A percentile compares a stretch with the other conserved stretches of the same genome.
Evolutionary conservation across 2,113 vertebrate genomes (phyloP).

Genomic region (Ictalurus punctatus): DNA sequence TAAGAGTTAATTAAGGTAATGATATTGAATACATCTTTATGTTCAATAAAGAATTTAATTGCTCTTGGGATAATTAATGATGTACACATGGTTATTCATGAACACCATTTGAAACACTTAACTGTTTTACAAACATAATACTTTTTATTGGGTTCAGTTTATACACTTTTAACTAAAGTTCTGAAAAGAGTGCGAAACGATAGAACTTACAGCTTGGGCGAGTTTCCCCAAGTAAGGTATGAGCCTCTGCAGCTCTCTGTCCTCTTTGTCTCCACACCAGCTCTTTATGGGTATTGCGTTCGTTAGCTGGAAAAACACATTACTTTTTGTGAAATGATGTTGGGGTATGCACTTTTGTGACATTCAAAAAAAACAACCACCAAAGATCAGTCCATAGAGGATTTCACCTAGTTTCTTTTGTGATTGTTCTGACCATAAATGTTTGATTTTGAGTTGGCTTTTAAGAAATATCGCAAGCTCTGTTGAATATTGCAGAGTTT

Average conservation of each 20-base stretch:
- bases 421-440: no score
- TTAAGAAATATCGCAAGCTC: no score
- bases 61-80: not conserved
- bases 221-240: slow-evolving; percentile 72
- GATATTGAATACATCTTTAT: not conserved
- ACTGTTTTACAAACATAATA: not conserved
- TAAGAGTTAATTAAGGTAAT: not conserved
- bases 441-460: no score
- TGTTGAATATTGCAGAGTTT: no score
- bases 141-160: not conserved
- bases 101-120: not conserved
- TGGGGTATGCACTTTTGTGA: not conserved
- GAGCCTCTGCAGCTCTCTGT: slow-evolving; percentile 75
- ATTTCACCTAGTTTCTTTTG: no score
- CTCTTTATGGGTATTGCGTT: slow-evolving; percentile 75
- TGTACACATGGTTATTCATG: not conserved
- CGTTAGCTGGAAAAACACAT: slow-evolving; percentile 66
- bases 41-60: not conserved
- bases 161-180: not conserved
- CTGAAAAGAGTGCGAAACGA: not conserved
- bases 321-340: not conserved
- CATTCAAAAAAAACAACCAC: not conserved
- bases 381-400: not conserved
- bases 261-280: slow-evolving; percentile 72
- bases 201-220: slow-evolving; percentile 65